phyloP scores from a whole-genome alignment of 2,888 invertebrate genomes.

The Phasia obesa region DNA sequence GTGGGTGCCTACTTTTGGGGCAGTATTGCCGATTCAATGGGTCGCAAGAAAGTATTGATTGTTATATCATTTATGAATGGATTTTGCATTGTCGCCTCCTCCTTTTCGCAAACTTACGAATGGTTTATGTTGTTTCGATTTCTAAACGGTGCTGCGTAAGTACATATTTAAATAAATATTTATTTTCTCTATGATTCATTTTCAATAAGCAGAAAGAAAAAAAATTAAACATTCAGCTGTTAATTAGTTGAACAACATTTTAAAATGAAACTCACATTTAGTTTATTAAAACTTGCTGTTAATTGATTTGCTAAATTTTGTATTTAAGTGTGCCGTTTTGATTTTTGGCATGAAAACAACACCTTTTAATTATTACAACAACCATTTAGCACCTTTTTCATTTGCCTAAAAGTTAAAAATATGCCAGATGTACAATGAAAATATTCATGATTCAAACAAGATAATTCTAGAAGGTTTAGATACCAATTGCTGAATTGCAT shows the following conservation, averaged over 20 bases:
- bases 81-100: slow-evolving; percentile 93
- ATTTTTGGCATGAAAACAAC: slow-evolving; percentile 5
- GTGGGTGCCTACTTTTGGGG: slow-evolving; percentile 97
- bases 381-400: slow-evolving; percentile 20
- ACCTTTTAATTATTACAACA: slow-evolving; percentile 20
- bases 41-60: slow-evolving; percentile 93
- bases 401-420: slow-evolving; percentile 4
- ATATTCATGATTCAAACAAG: not conserved
- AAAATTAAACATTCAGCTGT: slow-evolving; percentile 4
- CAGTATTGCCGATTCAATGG: slow-evolving; percentile 93
- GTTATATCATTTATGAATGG: slow-evolving; percentile 95
- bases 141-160: slow-evolving; percentile 96
- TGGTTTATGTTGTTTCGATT: slow-evolving; percentile 95
- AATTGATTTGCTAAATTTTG: slow-evolving; percentile 62
- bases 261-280: slow-evolving; percentile 1
- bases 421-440: not conserved
- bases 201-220: not conserved
- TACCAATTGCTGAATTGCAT: not conserved
- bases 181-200: slow-evolving; percentile 40
- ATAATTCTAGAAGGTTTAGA: not conserved
- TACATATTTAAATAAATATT: slow-evolving; percentile 78
- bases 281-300: slow-evolving; percentile 19
- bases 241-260: slow-evolving; percentile 57
- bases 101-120: slow-evolving; percentile 93
- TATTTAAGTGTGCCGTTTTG: slow-evolving; percentile 44